Evolutionary conservation across 2,797 vertebrate genomes (phyloP), one percentile per base, ranked within the genome.

Genomic region (Gallinago nigripennis): DNA sequence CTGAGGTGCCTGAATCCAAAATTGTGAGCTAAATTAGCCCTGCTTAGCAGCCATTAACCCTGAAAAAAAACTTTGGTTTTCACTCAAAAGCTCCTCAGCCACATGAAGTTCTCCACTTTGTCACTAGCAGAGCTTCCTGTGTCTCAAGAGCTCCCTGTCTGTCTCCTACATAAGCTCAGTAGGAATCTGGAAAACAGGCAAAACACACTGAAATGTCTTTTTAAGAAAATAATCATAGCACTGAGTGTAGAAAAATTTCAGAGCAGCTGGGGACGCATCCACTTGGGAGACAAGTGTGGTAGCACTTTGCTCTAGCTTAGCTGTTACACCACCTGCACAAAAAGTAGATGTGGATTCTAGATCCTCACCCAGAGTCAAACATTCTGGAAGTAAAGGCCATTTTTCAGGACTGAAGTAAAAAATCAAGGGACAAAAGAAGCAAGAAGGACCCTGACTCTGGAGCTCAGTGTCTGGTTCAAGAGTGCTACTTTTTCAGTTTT

Each of bases 201-300:
- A 90, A 95, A 76, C 37, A 91, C 20, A 66, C 30, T 95, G 66
- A 80, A 93, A 82, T 53, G 28, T 53, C 66, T 86, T 64, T 64
- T 53, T 72, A 76, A 84, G 77, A 91, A 96, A 91, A 94, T 81
- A 96, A 93, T 69, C 78, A 56, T 5, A 73, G 45, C 53, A 77
- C n/a, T 48, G 17, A 66, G 35, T 4, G 5, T 20, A 46, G 39
- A 82, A 82, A 84, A 82, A 43, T 19, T 86, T 90, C 86, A 90
- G 48, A 83, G 80, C 20, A 88, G 45, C 45, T 69, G 37, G 41
- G 90, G 73, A 82, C 53, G 54, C 39, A 70, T 12, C 39, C 28
- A 63, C 54, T 66, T 48, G 14, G 14, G 45, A 92, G 61, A 72
- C 35, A 79, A 77, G 28, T 4, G 43, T 58, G 41, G 80, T 65